Evolutionary conservation across 1,140 invertebrate genomes (phyloP), one percentile per base, ranked within the genome.

Genomic region (Ridgeia piscesae): DNA sequence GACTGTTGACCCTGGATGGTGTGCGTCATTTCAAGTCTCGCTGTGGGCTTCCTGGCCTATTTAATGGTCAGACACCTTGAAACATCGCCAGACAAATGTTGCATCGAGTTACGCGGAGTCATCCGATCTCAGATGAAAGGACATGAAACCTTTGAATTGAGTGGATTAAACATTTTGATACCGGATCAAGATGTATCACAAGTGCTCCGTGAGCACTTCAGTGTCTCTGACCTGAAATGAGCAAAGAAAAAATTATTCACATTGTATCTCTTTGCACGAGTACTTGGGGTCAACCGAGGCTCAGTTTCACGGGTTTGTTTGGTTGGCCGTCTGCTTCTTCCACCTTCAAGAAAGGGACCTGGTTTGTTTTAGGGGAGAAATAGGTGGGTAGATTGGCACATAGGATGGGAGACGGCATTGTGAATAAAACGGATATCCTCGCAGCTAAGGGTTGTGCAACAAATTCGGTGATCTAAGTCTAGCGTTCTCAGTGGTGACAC

Each of bases 81-180:
- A 31, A 77, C 58, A 27, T 50, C 8, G 8, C 48, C 48, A 50
- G 21, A 21, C 48, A 50, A 50, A 77, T 77, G 58, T 77, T 77
- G 58, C 58, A 31, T 77, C 58, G 27, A 77, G 58, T 77, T 77
- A 77, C 58, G 27, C 58, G 27, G 27, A 77, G 58, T 77, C 58
- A 77, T 77, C 58, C 17, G 58, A 77, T 77, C 58, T 9, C 6
- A 77, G 58, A 77, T 77, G 58, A 77, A 77, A 77, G 58, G 58
- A 77, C 27, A 9, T 77, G 14, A 31, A 77, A 21, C 58, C 58
- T 77, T 77, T 77, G 17, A 77, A 77, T 77, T 6, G 58, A 77
- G 58, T 77, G 58, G 58, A 77, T 77, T 77, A 77, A 77, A 77
- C 58, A 77, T 77, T n/a, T 77, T 77, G 58, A 77, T 77, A 31